Evolutionary conservation across 2,113 vertebrate genomes (phyloP).

Genomic region (Xenotilapia longispinis): DNA sequence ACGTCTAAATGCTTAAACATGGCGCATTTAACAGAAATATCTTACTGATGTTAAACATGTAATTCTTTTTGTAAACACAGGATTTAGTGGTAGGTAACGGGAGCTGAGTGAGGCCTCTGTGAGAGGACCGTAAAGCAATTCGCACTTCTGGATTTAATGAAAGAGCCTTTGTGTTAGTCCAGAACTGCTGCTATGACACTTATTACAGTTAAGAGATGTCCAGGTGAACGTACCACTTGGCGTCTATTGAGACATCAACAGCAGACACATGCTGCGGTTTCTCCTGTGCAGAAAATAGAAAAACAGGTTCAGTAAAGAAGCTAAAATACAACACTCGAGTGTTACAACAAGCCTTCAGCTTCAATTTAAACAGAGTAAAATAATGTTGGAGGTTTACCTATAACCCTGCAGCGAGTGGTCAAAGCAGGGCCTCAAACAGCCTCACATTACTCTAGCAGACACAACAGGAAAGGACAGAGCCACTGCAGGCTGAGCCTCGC

Average conservation of each 20-base stretch:
- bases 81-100: accelerated
- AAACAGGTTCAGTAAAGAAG: neutral
- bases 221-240: neutral
- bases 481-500: slow-evolving; percentile 55
- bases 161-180: neutral
- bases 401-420: slow-evolving; percentile 55
- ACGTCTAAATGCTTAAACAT: neutral
- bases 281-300: neutral
- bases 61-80: neutral
- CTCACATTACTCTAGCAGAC: slow-evolving; percentile 70
- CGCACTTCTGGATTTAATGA: accelerated
- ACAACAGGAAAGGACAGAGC: slow-evolving; percentile 61
- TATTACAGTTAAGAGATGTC: neutral
- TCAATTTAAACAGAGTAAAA: neutral
- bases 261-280: neutral
- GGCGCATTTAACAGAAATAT: neutral
- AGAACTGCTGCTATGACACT: neutral
- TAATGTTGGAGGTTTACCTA: slow-evolving; percentile 66
- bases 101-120: neutral
- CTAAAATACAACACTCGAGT: neutral
- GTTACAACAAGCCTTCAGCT: neutral
- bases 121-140: accelerated
- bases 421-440: slow-evolving; percentile 75
- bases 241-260: accelerated
- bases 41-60: accelerated